Evolutionary conservation across 2,797 vertebrate genomes (phyloP).

Genomic region (Alectoris magna): DNA sequence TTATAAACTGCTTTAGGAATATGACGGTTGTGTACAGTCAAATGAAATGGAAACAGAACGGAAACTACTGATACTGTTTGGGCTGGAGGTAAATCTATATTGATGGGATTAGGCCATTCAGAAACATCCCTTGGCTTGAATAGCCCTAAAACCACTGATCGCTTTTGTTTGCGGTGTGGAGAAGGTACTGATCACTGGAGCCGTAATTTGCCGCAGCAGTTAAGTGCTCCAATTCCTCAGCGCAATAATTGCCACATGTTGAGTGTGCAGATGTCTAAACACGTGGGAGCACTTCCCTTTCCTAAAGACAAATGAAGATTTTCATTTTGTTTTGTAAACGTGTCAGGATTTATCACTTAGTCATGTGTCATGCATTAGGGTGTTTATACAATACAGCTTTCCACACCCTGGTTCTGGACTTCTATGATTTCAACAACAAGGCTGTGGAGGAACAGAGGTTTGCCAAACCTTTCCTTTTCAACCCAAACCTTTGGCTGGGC

Average conservation of each 20-base stretch:
- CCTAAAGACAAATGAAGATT: slow-evolving; percentile 80
- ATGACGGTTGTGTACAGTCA: slow-evolving; percentile 14
- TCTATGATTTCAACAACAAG: slow-evolving; percentile 77
- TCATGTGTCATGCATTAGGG: slow-evolving; percentile 78
- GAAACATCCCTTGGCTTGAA: slow-evolving; percentile 19
- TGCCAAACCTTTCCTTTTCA: slow-evolving; percentile 38
- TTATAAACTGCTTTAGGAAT: slow-evolving; percentile 61
- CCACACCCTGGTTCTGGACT: slow-evolving; percentile 70
- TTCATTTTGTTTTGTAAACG: slow-evolving; percentile 84
- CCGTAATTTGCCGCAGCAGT: slow-evolving; percentile 78
- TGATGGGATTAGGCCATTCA: slow-evolving; percentile 57
- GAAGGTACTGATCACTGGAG: slow-evolving; percentile 69
- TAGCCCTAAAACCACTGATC: slow-evolving; percentile 38
- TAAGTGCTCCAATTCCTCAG: slow-evolving; percentile 83
- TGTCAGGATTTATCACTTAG: slow-evolving; percentile 83
- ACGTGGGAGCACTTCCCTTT: slow-evolving; percentile 83
- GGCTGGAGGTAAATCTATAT: slow-evolving; percentile 61
- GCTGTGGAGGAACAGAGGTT: slow-evolving; percentile 36
- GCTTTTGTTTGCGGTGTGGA: slow-evolving; percentile 41
- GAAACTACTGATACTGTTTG: slow-evolving; percentile 47
- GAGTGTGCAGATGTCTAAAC: slow-evolving; percentile 83
- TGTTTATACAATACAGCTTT: slow-evolving; percentile 83
- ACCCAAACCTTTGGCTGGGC: slow-evolving; percentile 2
- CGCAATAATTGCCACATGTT: slow-evolving; percentile 86
- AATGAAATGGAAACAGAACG: slow-evolving; percentile 39